Conservation (phyloP, 2,888 invertebrate species). For the Drosophila nr. perissopoda region DNA sequence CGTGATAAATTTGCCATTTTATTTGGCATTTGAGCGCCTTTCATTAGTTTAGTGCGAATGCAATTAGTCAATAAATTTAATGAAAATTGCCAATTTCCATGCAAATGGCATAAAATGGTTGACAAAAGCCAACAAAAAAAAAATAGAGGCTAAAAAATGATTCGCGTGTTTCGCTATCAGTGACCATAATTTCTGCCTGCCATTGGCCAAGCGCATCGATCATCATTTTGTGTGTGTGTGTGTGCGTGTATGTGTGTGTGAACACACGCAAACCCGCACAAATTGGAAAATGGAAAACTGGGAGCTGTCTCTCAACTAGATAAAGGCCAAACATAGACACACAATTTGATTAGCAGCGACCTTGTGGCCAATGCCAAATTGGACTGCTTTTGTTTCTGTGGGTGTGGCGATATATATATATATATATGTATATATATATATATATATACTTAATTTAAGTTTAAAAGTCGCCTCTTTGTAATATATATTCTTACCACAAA, state of each 20-base stretch:
- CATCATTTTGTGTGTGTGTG: constrained; percentile 39
- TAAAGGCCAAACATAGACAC: constrained; percentile 27
- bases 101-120: constrained; percentile 62
- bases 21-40: constrained; percentile 66
- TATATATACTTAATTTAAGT: neutral
- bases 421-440: neutral
- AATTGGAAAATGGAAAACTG: constrained; percentile 60
- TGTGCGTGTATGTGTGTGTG: constrained; percentile 1
- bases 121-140: constrained; percentile 9
- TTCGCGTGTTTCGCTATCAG: constrained; percentile 62
- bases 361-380: constrained; percentile 28
- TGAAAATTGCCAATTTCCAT: constrained; percentile 72
- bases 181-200: constrained; percentile 63
- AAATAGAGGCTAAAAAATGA: neutral
- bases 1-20: constrained; percentile 73
- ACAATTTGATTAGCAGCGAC: constrained; percentile 38
- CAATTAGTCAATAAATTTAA: constrained; percentile 79
- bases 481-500: neutral
- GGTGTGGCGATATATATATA: constrained; percentile 18
- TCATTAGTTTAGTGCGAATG: constrained; percentile 69
- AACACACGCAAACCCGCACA: constrained; percentile 40
- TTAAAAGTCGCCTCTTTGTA: neutral
- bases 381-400: neutral
- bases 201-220: constrained; percentile 62
- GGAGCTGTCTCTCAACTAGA: constrained; percentile 21